Conservation (phyloP, 2,888 invertebrate genomes). For the Mythimna loreyi region DNA sequence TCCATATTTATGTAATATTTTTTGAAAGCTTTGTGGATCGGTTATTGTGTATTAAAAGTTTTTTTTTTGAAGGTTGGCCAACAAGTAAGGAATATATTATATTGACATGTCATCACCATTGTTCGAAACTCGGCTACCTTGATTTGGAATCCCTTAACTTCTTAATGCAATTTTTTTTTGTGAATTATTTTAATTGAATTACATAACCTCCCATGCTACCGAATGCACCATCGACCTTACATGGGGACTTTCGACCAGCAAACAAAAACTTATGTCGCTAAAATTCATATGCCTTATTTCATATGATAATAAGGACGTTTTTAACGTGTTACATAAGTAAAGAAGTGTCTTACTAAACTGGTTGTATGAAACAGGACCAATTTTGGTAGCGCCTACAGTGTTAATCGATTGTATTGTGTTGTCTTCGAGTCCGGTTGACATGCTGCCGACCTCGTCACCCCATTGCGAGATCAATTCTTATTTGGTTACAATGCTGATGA, state of each 20-base stretch:
- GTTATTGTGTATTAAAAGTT: constrained; percentile 10
- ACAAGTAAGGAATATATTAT: not conserved
- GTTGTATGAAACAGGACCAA: constrained; percentile 76
- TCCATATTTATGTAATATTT: constrained; percentile 12
- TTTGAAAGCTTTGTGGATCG: constrained; percentile 8
- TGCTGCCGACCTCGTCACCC: constrained; percentile 77
- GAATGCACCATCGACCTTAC: constrained; percentile 66
- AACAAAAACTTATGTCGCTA: constrained; percentile 25
- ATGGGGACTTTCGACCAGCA: constrained; percentile 51
- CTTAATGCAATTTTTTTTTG: constrained; percentile 60
- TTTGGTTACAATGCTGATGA: constrained; percentile 77
- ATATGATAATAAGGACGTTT: constrained; percentile 45
- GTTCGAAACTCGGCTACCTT: constrained; percentile 65
- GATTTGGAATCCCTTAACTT: constrained; percentile 64
- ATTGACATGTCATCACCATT: constrained; percentile 51
- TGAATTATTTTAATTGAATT: constrained; percentile 62
- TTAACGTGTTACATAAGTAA: constrained; percentile 44
- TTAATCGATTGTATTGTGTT: constrained; percentile 81
- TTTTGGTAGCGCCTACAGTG: constrained; percentile 81
- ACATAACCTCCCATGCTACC: constrained; percentile 67
- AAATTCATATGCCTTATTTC: constrained; percentile 42
- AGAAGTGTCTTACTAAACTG: constrained; percentile 65
- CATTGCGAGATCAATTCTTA: constrained; percentile 74
- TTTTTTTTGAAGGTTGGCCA: constrained; percentile 47
- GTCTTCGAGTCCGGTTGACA: constrained; percentile 68